Evolutionary conservation across 1,140 invertebrate species (phyloP).

Genomic region (Penaeus vannamei): DNA sequence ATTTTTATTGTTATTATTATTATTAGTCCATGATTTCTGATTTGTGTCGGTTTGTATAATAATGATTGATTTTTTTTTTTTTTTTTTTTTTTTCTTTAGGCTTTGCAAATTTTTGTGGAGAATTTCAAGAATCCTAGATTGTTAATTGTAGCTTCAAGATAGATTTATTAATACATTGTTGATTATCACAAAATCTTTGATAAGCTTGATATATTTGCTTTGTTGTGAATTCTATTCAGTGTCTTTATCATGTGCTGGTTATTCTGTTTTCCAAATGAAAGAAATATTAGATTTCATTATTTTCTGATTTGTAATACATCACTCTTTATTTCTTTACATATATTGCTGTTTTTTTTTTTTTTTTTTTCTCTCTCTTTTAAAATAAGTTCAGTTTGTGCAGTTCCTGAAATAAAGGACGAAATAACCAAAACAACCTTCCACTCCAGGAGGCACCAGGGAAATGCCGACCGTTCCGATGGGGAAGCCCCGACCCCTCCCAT

Average conservation of each 20-base stretch:
- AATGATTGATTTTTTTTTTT: no score
- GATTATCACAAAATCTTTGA: no score
- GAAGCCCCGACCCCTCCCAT: conserved; percentile 26
- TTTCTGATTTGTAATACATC: not conserved
- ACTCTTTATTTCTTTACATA: not conserved
- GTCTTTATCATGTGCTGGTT: not conserved
- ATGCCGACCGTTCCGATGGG: conserved; percentile 16
- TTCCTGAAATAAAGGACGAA: not conserved
- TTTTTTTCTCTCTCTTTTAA: not conserved
- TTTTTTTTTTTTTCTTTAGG: no score
- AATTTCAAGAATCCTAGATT: no score
- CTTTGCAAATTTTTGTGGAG: no score
- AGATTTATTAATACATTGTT: no score
- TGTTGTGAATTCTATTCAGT: no score
- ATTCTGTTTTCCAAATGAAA: conserved; percentile 1
- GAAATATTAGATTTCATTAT: not conserved
- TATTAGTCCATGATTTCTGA: no score
- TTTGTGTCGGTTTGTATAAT: no score
- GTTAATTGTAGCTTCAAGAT: no score
- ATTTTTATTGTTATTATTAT: no score
- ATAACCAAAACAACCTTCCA: not conserved
- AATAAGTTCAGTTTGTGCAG: not conserved
- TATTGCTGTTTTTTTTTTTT: not conserved
- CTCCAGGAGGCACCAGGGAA: conserved; percentile 27
- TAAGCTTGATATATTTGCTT: no score